Percentiles rank a stretch among this genome's conserved stretches.
These are phyloP conservation scores for Bicyclus anynana DNA, from an alignment of 1,140 invertebrate species.

Conservation along the genomic window DNA sequence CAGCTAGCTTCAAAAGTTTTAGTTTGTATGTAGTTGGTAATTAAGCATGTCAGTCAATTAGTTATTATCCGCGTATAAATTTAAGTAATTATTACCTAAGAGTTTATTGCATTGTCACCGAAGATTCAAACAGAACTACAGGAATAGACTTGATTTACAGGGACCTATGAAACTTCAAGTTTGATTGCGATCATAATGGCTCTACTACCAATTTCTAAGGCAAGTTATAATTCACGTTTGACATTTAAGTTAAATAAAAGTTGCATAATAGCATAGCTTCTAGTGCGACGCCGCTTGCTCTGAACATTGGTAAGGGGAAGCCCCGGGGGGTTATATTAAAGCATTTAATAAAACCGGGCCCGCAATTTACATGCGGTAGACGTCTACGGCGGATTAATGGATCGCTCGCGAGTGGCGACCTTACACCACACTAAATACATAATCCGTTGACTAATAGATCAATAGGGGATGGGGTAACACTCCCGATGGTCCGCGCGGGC, in stretches of 20 bases:
- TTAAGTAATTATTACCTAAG: too few relatives aligned
- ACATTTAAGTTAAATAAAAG: background rate
- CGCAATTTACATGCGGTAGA: conserved; percentile 30
- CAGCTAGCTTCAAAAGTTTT: too few relatives aligned
- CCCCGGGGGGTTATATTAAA: conserved; percentile 27
- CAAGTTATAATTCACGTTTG: too few relatives aligned
- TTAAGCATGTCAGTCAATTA: too few relatives aligned
- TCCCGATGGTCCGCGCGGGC: too few relatives aligned
- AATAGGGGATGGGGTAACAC: background rate
- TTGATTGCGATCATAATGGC: background rate
- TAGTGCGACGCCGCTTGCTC: background rate
- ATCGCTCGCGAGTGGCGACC: conserved; percentile 15
- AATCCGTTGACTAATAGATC: conserved; percentile 12
- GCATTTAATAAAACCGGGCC: conserved; percentile 28
- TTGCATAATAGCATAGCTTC: background rate
- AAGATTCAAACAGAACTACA: too few relatives aligned
- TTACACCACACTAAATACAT: conserved; percentile 23
- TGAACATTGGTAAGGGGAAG: background rate
- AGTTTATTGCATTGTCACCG: too few relatives aligned
- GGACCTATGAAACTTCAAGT: too few relatives aligned
- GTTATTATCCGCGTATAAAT: too few relatives aligned
- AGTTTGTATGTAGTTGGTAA: too few relatives aligned
- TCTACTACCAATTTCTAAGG: background rate
- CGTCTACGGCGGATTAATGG: conserved; percentile 25
- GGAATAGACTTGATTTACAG: too few relatives aligned